Base-by-base conservation (phyloP, 53 echinoderm and acorn worm species). In the Crossaster papposus region DNA sequence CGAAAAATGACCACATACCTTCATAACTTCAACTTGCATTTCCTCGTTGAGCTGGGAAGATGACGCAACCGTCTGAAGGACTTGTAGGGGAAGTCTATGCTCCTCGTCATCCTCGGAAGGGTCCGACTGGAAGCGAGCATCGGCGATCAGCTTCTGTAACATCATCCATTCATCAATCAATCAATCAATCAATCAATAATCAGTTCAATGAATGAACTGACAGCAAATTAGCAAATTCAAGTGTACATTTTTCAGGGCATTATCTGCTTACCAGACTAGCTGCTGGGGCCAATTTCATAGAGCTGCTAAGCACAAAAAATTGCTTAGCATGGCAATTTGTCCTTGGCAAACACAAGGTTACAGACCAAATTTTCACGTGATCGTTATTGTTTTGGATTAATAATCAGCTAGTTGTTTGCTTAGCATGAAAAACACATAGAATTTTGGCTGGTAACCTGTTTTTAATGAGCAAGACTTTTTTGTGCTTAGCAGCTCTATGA, bases 1-100 rank as follows among this genome's bases (percentile, higher is more conserved):
- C 2, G 17, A 62, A 62, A 62, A 62, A 15, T 18, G 62, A 33
- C 28, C 37, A 30, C 83, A 36, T 89, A 99, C 99, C 96, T 99
- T 99, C 73, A 99, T 93, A 64, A 99, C 91, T 44, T 99, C 98
- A 22, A 99, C 96, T 77, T 99, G 99, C 20, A 91, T 75, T 30
- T 99, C 99, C 37, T 96, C 96, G 64, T 65, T 89, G 11, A 99
- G 89, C 28, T 93, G 93, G 28, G 96, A 93, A 15, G 98, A 92
- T 51, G 89, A 55, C 0, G 93, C 93, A 10, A 97, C 76, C 9
- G 94, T 88, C 77, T 91, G 89, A 17, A 96, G 90, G 14, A 98
- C 89, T 89, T 99, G 99, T 44, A 93, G 77, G 54, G 94, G 91
- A 68, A 96, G 71, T 33, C 91, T 88, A 36, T 96, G 91, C 53